These are phyloP conservation scores for Tupaia chinensis DNA, from an alignment of 2,113 vertebrate genomes.

Conservation along the genomic window DNA sequence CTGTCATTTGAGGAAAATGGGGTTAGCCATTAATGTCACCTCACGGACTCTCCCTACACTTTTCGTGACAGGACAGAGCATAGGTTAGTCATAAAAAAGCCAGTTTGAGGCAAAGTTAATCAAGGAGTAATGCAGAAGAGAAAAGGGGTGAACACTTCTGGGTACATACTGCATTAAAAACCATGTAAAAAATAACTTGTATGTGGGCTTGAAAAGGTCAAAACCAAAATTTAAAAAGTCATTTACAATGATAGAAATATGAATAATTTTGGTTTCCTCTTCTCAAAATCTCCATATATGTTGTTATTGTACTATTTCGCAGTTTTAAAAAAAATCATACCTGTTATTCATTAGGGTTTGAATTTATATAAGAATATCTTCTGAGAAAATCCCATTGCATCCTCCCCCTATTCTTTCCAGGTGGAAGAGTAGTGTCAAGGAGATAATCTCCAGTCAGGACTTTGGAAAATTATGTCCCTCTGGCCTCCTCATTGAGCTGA, in stretches of 20 bases:
- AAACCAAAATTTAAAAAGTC: not conserved
- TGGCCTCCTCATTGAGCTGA: not conserved
- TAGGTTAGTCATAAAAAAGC: not conserved
- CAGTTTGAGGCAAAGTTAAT: not conserved
- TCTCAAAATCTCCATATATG: not conserved
- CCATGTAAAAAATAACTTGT: not conserved
- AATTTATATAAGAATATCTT: not conserved
- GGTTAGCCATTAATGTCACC: not conserved
- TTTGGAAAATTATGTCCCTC: not conserved
- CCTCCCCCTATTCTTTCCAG: not conserved
- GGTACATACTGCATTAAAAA: not conserved
- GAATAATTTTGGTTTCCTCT: not conserved
- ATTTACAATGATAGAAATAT: not conserved
- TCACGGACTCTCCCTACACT: not conserved
- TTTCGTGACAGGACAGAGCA: not conserved
- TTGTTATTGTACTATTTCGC: not conserved
- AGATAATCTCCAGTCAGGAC: not conserved
- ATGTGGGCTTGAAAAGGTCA: not conserved
- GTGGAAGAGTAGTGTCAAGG: not conserved
- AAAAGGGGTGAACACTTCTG: not conserved
- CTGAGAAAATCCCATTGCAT: not conserved
- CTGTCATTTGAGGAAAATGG: slow-evolving; percentile 11
- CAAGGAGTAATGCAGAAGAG: not conserved
- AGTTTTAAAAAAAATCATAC: not conserved
- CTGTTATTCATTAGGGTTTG: not conserved